phyloP scores from a whole-genome alignment of 2,888 invertebrate species.

The Agrilus cyanescens region DNA sequence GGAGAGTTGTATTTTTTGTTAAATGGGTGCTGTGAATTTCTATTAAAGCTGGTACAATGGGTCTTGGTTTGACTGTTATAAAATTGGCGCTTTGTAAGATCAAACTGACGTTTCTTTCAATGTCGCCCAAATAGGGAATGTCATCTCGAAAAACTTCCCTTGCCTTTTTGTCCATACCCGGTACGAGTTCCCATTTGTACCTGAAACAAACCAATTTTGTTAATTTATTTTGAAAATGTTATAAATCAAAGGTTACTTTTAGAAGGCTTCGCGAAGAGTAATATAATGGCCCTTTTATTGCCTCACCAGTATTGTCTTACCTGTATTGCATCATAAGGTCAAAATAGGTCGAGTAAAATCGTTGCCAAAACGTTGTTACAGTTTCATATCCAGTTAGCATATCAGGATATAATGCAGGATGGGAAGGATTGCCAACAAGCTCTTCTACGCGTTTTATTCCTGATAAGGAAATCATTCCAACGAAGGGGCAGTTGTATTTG shows the following conservation, averaged over 20 bases:
- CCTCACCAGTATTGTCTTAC: no score
- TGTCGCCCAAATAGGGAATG: slow-evolving; percentile 23
- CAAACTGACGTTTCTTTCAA: slow-evolving; percentile 24
- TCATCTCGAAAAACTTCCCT: slow-evolving; percentile 24
- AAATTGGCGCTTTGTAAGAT: slow-evolving; percentile 24
- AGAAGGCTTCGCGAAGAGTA: no score
- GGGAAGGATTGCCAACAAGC: slow-evolving; percentile 21
- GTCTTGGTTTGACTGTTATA: slow-evolving; percentile 21
- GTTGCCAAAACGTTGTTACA: slow-evolving; percentile 35
- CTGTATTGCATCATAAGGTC: no score
- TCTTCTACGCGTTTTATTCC: slow-evolving; percentile 20
- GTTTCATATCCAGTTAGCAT: slow-evolving; percentile 24
- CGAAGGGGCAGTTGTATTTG: slow-evolving; percentile 13
- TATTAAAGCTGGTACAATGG: slow-evolving; percentile 23
- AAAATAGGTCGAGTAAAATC: slow-evolving; percentile 21
- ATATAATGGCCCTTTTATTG: no score
- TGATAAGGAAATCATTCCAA: slow-evolving; percentile 22
- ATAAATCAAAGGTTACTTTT: no score
- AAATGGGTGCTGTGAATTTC: slow-evolving; percentile 9
- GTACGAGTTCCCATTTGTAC: slow-evolving; percentile 16
- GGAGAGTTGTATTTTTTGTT: no score
- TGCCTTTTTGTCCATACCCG: slow-evolving; percentile 20
- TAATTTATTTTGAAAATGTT: no score
- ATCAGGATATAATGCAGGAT: slow-evolving; percentile 23
- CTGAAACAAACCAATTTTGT: no score